Evolutionary conservation across 2,797 vertebrate genomes (phyloP).

Genomic region (Gallirallus australis): DNA sequence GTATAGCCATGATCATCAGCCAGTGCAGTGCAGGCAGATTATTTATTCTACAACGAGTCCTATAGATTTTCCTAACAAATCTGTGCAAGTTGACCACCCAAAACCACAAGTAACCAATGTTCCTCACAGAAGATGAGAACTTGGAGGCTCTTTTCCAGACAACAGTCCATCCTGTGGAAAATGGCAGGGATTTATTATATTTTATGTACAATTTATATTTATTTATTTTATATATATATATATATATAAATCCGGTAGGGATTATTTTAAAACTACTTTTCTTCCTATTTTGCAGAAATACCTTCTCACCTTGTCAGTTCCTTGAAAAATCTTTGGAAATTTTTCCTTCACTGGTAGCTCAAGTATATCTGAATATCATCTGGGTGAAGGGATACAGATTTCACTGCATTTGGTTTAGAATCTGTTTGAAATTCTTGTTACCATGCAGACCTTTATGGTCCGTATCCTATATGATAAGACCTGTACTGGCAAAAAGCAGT

Average conservation of each 20-base stretch:
- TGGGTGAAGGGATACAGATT: not conserved
- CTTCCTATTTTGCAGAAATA: not conserved
- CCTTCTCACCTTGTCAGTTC: not conserved
- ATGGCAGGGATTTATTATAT: not conserved
- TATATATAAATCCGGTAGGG: no score
- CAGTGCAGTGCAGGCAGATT: not conserved
- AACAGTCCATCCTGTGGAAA: not conserved
- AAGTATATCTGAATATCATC: not conserved
- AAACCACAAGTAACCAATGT: not conserved
- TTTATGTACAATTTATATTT: no score
- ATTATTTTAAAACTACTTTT: not conserved
- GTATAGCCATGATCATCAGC: not conserved
- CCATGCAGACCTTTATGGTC: not conserved
- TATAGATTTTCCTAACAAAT: not conserved
- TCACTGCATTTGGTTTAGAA: not conserved
- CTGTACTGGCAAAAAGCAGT: not conserved
- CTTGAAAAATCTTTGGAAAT: not conserved
- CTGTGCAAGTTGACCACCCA: not conserved
- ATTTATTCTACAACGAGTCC: not conserved
- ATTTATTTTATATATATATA: no score
- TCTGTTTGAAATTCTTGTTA: not conserved
- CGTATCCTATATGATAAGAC: not conserved
- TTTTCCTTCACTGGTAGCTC: not conserved
- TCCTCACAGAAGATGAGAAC: not conserved
- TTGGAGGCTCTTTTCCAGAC: not conserved